These are phyloP conservation scores for Lycodopsis pacificus DNA, from an alignment of 2,797 vertebrate genomes.

Conservation along the genomic window DNA sequence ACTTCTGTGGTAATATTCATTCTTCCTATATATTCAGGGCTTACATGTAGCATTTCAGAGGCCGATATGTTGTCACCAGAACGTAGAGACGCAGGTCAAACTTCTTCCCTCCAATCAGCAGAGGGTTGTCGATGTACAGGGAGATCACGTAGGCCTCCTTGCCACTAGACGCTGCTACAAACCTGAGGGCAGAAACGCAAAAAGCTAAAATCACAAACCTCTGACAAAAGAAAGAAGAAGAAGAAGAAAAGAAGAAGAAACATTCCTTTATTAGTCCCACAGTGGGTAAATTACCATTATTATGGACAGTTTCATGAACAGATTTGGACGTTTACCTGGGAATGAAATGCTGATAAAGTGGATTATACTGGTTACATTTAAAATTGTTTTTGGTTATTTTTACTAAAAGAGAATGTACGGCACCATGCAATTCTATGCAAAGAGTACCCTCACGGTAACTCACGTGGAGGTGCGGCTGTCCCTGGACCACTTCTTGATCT, in stretches of 20 bases:
- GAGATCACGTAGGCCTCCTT: conserved; percentile 99
- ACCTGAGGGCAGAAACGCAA: conserved; percentile 73
- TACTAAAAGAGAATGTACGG: no score
- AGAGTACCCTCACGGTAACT: conserved; percentile 65
- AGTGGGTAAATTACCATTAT: no score
- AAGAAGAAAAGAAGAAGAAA: no score
- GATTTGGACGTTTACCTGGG: background rate
- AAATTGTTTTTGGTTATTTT: background rate
- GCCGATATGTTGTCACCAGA: conserved; percentile 95
- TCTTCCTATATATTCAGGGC: conserved; percentile 39
- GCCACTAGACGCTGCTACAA: conserved; percentile 89
- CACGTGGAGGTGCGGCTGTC: conserved; percentile 97
- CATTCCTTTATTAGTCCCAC: no score
- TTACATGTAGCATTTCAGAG: conserved; percentile 98
- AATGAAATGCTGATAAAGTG: background rate
- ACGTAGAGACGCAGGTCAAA: conserved; percentile 98
- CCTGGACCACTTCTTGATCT: conserved; percentile 98
- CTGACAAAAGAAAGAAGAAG: no score
- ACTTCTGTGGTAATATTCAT: no score
- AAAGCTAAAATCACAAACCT: background rate
- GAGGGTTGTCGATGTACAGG: conserved; percentile 95
- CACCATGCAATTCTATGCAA: no score
- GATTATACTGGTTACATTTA: background rate
- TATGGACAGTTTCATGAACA: no score
- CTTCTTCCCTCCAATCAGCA: conserved; percentile 97